Evolutionary conservation across 2,797 vertebrate genomes (phyloP).

Genomic region (Acanthis flammea): DNA sequence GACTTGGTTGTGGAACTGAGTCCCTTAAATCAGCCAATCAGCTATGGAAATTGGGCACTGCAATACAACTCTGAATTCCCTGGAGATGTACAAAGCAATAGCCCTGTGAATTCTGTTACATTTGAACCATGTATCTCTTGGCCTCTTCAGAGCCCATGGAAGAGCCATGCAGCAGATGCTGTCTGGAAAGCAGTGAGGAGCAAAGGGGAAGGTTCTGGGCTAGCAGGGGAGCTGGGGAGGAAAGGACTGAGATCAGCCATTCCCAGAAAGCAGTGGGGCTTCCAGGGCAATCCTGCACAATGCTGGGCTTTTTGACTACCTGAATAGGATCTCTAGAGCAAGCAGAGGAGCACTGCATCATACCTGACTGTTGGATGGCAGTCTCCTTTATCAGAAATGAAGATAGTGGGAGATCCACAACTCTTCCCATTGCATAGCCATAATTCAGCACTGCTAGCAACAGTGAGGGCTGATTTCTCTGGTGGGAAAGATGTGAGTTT

Average conservation of each 20-base stretch:
- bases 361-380: neutral
- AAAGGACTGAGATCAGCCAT: neutral
- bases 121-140: neutral
- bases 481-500: neutral
- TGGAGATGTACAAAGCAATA: neutral
- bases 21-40: neutral
- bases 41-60: neutral
- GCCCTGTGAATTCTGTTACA: neutral
- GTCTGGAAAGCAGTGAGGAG: neutral
- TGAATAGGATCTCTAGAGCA: neutral
- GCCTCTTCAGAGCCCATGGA: neutral
- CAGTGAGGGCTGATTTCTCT: neutral
- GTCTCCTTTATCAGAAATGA: neutral
- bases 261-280: neutral
- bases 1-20: neutral
- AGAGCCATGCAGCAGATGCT: neutral
- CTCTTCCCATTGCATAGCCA: neutral
- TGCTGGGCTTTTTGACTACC: neutral
- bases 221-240: neutral
- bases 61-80: neutral
- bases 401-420: neutral
- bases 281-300: neutral
- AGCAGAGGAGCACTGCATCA: neutral
- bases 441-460: neutral
- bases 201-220: neutral